Percentiles rank a stretch among this genome's conserved stretches.
Evolutionary conservation across 2,888 invertebrate species (phyloP).

Genomic region (Oscheius sp.): DNA sequence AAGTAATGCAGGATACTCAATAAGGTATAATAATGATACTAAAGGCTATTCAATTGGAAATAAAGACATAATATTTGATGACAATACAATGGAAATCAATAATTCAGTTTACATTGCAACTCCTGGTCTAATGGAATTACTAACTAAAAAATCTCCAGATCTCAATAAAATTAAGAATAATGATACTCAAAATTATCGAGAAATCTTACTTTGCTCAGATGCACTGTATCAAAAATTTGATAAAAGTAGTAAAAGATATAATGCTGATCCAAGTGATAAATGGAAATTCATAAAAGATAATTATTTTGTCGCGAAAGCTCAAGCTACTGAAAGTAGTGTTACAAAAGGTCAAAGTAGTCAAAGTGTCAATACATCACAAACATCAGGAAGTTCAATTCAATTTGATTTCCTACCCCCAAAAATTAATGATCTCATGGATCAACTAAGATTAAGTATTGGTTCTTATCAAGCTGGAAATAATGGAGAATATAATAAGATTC

Average conservation of each 20-base stretch:
- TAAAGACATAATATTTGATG: too few relatives aligned
- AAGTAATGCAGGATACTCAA: too few relatives aligned
- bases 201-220: conserved; percentile 45
- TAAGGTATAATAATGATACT: too few relatives aligned
- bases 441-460: conserved; percentile 24
- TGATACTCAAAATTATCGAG: conserved; percentile 42
- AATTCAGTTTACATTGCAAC: too few relatives aligned
- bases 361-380: conserved; percentile 7
- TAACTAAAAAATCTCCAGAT: background rate
- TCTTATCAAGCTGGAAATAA: conserved; percentile 45
- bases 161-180: conserved; percentile 16
- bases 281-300: conserved; percentile 51
- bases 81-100: too few relatives aligned
- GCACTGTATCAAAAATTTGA: conserved; percentile 50
- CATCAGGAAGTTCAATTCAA: conserved; percentile 18
- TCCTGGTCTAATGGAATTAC: background rate
- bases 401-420: conserved; percentile 27
- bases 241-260: conserved; percentile 44
- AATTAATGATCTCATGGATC: conserved; percentile 28
- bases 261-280: conserved; percentile 54
- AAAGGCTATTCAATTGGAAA: too few relatives aligned
- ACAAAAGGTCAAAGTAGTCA: background rate
- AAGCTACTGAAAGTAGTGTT: conserved; percentile 28
- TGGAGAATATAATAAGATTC: conserved; percentile 40
- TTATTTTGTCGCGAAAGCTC: conserved; percentile 37